Conservation (phyloP, 2,113 vertebrate species). For the Tympanuchus pallidicinctus region DNA sequence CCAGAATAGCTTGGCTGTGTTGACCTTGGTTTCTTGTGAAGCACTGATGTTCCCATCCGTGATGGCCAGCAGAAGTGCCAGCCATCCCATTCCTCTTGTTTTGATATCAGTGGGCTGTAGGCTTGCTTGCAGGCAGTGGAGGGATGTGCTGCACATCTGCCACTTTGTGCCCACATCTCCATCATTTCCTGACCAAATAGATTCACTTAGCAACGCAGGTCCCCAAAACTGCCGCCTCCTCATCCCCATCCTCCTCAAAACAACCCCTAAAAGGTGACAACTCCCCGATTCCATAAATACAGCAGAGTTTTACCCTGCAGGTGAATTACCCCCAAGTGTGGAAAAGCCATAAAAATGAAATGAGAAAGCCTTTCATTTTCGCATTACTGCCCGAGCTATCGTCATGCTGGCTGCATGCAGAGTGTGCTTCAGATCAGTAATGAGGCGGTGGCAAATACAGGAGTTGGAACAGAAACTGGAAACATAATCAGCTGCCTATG, state of each 20-base stretch:
- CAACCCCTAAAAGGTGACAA: neutral
- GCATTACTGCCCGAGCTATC: slow-evolving; percentile 35
- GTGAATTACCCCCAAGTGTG: slow-evolving; percentile 41
- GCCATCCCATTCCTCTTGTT: neutral
- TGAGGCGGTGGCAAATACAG: slow-evolving; percentile 54
- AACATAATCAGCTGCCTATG: slow-evolving; percentile 56
- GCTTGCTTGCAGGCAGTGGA: neutral
- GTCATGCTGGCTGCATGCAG: slow-evolving; percentile 13
- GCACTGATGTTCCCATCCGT: neutral
- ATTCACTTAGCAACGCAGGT: neutral
- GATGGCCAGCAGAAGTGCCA: neutral
- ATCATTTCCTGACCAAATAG: neutral
- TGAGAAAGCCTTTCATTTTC: slow-evolving; percentile 62
- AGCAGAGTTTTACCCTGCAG: slow-evolving; percentile 47
- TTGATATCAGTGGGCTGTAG: neutral
- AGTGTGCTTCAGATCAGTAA: slow-evolving; percentile 58
- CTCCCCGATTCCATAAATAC: neutral
- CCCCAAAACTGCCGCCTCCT: neutral
- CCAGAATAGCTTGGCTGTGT: neutral
- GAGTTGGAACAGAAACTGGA: slow-evolving; percentile 64
- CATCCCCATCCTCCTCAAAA: neutral
- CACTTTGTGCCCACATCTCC: neutral
- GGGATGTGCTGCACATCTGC: no score
- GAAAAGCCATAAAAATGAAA: slow-evolving; percentile 70
- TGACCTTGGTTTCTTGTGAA: neutral